These are phyloP conservation scores for Choristoneura fumiferana DNA, from an alignment of 1,140 invertebrate species.

Conservation along the genomic window DNA sequence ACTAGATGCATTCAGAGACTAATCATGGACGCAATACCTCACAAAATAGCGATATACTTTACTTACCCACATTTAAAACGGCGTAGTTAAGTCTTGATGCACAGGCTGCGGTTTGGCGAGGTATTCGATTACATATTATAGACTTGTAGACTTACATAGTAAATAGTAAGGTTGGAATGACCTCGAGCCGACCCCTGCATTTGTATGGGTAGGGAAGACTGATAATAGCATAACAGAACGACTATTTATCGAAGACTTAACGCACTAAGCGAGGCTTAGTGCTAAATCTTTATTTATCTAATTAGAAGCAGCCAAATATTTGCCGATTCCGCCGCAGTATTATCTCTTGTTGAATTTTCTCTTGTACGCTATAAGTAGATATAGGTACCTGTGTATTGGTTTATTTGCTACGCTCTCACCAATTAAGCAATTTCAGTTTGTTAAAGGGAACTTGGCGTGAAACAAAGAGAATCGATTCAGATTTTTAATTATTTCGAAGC, in stretches of 20 bases:
- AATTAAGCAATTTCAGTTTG: conserved; percentile 7
- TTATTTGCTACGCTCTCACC: conserved; percentile 1
- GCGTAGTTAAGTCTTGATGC: too few relatives aligned
- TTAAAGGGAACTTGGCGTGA: background rate
- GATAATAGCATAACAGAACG: conserved; percentile 32
- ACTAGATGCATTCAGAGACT: too few relatives aligned
- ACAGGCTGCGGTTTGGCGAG: too few relatives aligned
- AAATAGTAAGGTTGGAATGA: too few relatives aligned
- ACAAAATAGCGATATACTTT: too few relatives aligned
- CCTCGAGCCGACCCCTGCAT: conserved; percentile 35
- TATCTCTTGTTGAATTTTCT: background rate
- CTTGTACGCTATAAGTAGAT: background rate
- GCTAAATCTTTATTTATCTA: conserved; percentile 8
- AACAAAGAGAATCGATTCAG: conserved; percentile 7
- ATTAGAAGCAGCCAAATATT: conserved; percentile 5
- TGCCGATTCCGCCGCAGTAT: background rate
- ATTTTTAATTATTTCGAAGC: conserved; percentile 2
- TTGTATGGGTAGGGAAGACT: conserved; percentile 30
- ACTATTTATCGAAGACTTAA: conserved; percentile 28
- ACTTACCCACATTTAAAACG: too few relatives aligned
- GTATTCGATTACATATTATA: too few relatives aligned
- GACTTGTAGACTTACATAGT: too few relatives aligned
- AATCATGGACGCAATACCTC: too few relatives aligned
- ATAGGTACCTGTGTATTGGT: background rate
- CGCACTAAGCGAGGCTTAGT: conserved; percentile 24